phyloP scores from a whole-genome alignment of 2,113 vertebrate species.

The Callopanchax toddi region DNA sequence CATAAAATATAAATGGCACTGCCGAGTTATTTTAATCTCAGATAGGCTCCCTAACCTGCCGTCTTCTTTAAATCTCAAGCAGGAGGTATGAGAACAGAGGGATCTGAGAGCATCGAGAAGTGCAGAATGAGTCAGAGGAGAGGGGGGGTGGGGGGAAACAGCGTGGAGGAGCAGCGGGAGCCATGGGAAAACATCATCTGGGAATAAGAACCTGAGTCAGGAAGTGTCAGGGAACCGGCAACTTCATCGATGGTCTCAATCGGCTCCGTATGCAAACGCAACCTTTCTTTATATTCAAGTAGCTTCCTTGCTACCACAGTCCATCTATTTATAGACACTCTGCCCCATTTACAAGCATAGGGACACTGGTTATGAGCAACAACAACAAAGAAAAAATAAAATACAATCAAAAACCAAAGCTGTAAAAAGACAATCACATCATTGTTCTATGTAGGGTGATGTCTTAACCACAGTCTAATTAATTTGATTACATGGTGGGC shows the following conservation, averaged over 20 bases:
- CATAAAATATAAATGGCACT: constrained; percentile 64
- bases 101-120: constrained; percentile 33
- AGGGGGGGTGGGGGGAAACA: constrained; percentile 46
- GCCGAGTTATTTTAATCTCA: constrained; percentile 45
- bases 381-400: constrained; percentile 7
- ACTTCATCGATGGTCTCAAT: constrained; percentile 57
- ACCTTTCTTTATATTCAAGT: constrained; percentile 19
- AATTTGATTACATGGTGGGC: constrained; percentile 21
- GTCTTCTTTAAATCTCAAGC: constrained; percentile 51
- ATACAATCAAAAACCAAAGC: constrained; percentile 5
- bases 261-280: constrained; percentile 23
- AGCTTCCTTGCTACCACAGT: constrained; percentile 33
- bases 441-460: constrained; percentile 14
- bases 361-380: constrained; percentile 53
- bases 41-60: constrained; percentile 29
- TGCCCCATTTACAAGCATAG: constrained; percentile 65
- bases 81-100: constrained; percentile 16
- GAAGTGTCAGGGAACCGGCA: constrained; percentile 37
- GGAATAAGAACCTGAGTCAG: constrained; percentile 7
- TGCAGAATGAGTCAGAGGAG: constrained; percentile 63
- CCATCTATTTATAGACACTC: constrained; percentile 67
- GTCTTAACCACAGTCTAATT: constrained; percentile 20
- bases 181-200: constrained; percentile 40
- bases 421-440: constrained; percentile 1
- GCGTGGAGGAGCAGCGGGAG: constrained; percentile 45